Percentiles rank a stretch among this genome's conserved stretches.
These are phyloP conservation scores for Drosophila suboccidentalis DNA, from an alignment of 2,888 invertebrate species.

Conservation along the genomic window DNA sequence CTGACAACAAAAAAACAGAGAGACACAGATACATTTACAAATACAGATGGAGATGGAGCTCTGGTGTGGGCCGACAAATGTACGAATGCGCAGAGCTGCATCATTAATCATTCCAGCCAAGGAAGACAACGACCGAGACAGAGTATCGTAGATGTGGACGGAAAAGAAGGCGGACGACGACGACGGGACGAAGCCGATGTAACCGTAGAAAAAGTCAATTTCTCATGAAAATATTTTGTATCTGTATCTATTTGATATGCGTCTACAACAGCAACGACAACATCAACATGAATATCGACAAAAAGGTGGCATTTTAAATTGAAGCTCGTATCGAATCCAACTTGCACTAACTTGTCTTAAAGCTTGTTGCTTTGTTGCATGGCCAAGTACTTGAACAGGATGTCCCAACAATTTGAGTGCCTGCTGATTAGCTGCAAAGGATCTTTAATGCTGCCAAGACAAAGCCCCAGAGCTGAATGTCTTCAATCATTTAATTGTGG, in stretches of 20 bases:
- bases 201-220: conserved; percentile 80
- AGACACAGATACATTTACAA: conserved; percentile 38
- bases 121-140: conserved; percentile 72
- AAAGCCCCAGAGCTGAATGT: conserved; percentile 47
- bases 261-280: conserved; percentile 44
- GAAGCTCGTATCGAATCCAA: conserved; percentile 25
- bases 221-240: conserved; percentile 83
- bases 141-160: conserved; percentile 37
- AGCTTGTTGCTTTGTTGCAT: conserved; percentile 35
- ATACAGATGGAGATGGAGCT: conserved; percentile 43
- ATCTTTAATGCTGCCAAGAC: conserved; percentile 12
- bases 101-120: conserved; percentile 83
- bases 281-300: conserved; percentile 16
- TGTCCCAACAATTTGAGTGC: conserved; percentile 20
- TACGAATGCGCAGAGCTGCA: conserved; percentile 74
- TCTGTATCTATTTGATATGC: conserved; percentile 75
- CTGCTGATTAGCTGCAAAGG: conserved; percentile 45
- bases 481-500: conserved; percentile 79
- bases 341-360: conserved; percentile 37
- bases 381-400: conserved; percentile 13
- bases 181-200: conserved; percentile 45
- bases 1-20: conserved; percentile 50
- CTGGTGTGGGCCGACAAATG: conserved; percentile 61
- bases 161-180: conserved; percentile 52
- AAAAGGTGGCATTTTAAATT: conserved; percentile 63